Base-by-base conservation (phyloP, 1,140 invertebrate species). In the Drosophila teissieri region DNA sequence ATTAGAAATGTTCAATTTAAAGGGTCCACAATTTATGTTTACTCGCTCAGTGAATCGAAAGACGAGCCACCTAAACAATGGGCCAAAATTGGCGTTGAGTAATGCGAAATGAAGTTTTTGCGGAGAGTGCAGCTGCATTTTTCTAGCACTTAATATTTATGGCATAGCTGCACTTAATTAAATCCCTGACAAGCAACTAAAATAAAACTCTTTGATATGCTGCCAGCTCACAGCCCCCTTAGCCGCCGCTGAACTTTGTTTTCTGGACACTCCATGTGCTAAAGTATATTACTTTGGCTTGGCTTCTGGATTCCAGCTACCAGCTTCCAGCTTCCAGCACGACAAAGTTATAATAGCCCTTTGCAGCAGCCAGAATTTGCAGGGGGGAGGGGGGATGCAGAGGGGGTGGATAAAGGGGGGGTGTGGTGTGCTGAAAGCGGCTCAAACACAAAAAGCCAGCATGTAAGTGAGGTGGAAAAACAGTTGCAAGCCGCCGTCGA, bases 271-370 rank as follows among this genome's bases (percentile, higher is more conserved):
- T 75, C 72, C 73, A 67, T 75, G 70, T 75, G 73, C 72, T 37
- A 65, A 64, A 75, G 73, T 75, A 65, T 75, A 75, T 75, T 75
- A 75, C 69, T 74, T 69, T 85, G 61, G 65, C 73, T 42, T 44
- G 78, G 73, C 81, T 80, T 52, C 55, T 63, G 52, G 37, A 3
- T 39, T 39, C 12, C 14, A 14, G 63, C 60, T 19, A 1, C 19
- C 19, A 1, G 73, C 81, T 80, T 52, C 55, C 55, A 48, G 37
- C 11, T 39, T 39, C 12, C 14, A 14, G 58, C 60, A 83, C 80
- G 80, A 83, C 80, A 83, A 85, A 85, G 82, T 82, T 85, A 85
- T 85, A 85, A 86, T 85, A 82, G 78, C 65, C 74, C 83, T 88
- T 85, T 85, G 73, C 73, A 45, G 69, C 56, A 65, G 60, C 39